phyloP scores from a whole-genome alignment of 1,140 invertebrate genomes.

The Caenorhabditis inopinata region DNA sequence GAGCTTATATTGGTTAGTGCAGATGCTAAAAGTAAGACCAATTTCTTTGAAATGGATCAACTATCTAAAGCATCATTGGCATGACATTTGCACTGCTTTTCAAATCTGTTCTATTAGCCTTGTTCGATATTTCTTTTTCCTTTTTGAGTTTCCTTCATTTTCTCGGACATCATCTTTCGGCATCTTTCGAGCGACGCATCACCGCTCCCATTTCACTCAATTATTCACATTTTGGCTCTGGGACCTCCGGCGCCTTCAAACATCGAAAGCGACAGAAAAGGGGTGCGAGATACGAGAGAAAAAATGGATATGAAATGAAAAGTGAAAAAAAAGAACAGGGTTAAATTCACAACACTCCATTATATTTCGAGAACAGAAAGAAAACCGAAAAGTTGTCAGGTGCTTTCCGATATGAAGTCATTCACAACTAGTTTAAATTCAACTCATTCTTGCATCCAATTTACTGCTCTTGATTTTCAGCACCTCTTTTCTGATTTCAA shows the following conservation, averaged over 20 bases:
- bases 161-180: constrained; percentile 4
- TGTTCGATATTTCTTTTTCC: background rate
- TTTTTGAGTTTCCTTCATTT: background rate
- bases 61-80: no score
- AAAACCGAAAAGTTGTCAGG: background rate
- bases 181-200: constrained; percentile 20
- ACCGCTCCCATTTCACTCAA: constrained; percentile 27
- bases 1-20: no score
- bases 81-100: no score
- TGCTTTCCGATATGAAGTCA: no score
- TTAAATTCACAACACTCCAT: background rate
- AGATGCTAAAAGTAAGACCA: no score
- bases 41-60: no score
- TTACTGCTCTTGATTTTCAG: no score
- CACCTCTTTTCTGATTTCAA: no score
- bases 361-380: background rate
- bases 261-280: background rate
- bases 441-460: no score
- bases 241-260: background rate
- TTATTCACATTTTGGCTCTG: constrained; percentile 23
- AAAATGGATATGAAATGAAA: constrained; percentile 5
- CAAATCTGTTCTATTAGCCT: no score
- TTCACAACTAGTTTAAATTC: no score
- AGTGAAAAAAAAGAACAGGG: background rate
- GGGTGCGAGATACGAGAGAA: constrained; percentile 11